Percentiles rank a stretch among this genome's conserved stretches.
These are phyloP conservation scores for Porphyrio hochstetteri DNA, from an alignment of 2,113 vertebrate genomes.

Conservation along the genomic window DNA sequence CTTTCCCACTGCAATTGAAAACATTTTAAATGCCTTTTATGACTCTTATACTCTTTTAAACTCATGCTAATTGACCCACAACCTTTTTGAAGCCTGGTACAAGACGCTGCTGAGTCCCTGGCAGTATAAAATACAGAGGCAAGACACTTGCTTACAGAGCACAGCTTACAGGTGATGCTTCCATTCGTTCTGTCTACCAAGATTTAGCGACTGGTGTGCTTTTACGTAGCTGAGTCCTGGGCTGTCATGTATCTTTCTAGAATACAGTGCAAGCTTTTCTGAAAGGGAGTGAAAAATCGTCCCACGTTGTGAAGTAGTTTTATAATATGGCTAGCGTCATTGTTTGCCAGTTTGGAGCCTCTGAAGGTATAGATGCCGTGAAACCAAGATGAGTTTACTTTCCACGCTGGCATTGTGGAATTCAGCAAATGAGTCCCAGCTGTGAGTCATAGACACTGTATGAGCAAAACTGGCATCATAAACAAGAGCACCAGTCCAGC, in stretches of 20 bases:
- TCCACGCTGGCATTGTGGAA: neutral
- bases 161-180: neutral
- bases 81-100: neutral
- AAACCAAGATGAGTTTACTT: neutral
- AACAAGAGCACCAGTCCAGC: neutral
- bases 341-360: neutral
- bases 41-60: neutral
- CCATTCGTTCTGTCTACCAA: neutral
- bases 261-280: neutral
- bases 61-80: neutral
- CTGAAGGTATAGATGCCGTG: neutral
- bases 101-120: neutral
- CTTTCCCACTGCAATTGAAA: neutral
- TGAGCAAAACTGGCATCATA: neutral
- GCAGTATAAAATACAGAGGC: neutral
- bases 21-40: neutral
- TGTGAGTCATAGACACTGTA: neutral
- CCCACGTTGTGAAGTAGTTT: neutral
- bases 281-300: neutral
- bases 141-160: neutral
- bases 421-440: fast-evolving
- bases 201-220: fast-evolving
- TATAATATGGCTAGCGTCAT: fast-evolving
- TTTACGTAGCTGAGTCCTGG: neutral
- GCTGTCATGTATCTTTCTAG: neutral